These are phyloP conservation scores for Perithous albicinctus DNA, from an alignment of 2,888 invertebrate genomes.

Conservation along the genomic window DNA sequence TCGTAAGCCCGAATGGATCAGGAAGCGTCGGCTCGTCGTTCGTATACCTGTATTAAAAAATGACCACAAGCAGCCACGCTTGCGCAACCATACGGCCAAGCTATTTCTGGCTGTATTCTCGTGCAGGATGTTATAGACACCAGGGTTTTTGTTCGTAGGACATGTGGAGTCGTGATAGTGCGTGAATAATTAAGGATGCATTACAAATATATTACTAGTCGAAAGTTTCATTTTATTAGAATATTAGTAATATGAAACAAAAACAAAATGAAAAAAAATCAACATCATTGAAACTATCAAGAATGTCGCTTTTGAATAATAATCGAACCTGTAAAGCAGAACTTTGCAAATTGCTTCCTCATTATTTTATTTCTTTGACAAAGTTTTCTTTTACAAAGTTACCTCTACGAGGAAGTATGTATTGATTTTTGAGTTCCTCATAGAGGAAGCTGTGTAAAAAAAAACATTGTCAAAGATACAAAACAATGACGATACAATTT, in stretches of 20 bases:
- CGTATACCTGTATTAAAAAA: conserved; percentile 10
- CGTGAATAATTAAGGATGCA: neutral
- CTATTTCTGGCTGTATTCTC: conserved; percentile 51
- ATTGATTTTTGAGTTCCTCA: too few relatives aligned
- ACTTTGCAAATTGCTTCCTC: too few relatives aligned
- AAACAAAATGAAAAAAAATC: too few relatives aligned
- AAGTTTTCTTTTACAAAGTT: too few relatives aligned
- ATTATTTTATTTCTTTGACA: too few relatives aligned
- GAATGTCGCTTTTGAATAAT: too few relatives aligned
- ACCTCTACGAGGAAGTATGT: too few relatives aligned
- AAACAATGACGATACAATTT: too few relatives aligned
- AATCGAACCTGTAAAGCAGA: too few relatives aligned
- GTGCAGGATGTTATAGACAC: conserved; percentile 35
- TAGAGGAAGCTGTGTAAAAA: too few relatives aligned
- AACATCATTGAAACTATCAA: too few relatives aligned
- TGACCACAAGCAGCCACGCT: conserved; percentile 34
- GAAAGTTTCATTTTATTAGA: neutral
- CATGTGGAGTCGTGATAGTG: neutral
- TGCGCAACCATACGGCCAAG: conserved; percentile 51
- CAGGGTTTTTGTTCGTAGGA: neutral
- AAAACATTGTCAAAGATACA: too few relatives aligned
- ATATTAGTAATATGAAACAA: neutral
- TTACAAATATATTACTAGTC: neutral
- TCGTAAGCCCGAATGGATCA: conserved; percentile 63
- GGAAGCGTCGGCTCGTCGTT: conserved; percentile 60